Base-by-base conservation (phyloP, 2,888 invertebrate genomes). In the Pseudococcus longispinus region DNA sequence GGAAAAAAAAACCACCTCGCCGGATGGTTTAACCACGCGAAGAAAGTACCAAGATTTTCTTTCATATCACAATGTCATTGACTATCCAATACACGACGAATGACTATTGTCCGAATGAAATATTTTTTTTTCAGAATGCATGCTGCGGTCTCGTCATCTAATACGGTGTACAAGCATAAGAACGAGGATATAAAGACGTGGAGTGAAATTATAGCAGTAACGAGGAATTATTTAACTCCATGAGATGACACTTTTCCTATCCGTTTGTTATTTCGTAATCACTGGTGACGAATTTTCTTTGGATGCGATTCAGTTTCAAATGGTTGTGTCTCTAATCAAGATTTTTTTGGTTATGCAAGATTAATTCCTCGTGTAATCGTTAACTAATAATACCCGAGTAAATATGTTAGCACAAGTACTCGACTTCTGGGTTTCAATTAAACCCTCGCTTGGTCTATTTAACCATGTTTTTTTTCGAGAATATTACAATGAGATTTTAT, bases 231-330 rank as follows among this genome's bases (percentile, higher is more conserved):
- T 80, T 86, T 51, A 86, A 86, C 86, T 86, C 55, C 51, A 86
- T 86, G 86, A 86, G 86, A 86, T 77, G 86, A 86, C 86, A 86
- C 77, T 86, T 86, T 85, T 86, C 77, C 77, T 46, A 46, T 77
- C 77, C 60, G 32, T n/a, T 29, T 42, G 77, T 42, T 80, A 80
- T 84, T 84, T 84, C 32, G 55, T 84, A 60, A 84, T 60, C 32
- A 32, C 32, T 51, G 60, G 23, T 60, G 84, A 84, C 46, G 60
- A 32, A 55, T 84, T 84, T 84, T 84, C 60, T 37, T 37, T 37
- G 37, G 37, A 20, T 60, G 26, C 18, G 13, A 60, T 51, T 60
- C 29, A 15, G 23, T 83, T 55, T 46, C 60, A 55, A 55, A 80
- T 42, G 6, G 13, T 20, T 80, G 29, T 80, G 37, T 80, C 77